A percentile compares a stretch with the other conserved stretches of the same genome.
Evolutionary conservation across 1,140 invertebrate genomes (phyloP).

Genomic region (Geopemphigus sp.): DNA sequence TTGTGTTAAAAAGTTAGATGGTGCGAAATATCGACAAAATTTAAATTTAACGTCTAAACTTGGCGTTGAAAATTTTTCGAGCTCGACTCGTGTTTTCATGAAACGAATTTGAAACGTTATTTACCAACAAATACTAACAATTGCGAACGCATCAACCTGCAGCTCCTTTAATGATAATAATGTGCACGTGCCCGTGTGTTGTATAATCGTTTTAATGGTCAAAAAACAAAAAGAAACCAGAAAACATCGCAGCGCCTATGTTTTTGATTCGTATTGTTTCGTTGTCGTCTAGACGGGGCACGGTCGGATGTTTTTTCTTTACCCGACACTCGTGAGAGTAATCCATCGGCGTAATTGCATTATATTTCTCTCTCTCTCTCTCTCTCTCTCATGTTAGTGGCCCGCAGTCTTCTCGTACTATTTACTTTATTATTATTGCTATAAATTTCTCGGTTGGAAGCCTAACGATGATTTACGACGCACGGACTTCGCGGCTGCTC

Average conservation of each 20-base stretch:
- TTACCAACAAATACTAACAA: too few species aligned
- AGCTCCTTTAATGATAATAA: too few species aligned
- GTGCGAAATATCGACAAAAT: too few species aligned
- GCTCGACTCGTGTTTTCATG: too few species aligned
- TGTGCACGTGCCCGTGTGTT: background rate
- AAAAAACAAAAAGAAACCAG: constrained; percentile 11
- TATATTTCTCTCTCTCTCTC: too few species aligned
- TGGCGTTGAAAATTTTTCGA: too few species aligned
- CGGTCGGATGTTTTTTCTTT: background rate
- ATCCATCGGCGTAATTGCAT: constrained; percentile 16
- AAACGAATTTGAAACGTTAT: too few species aligned
- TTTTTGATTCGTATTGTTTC: background rate
- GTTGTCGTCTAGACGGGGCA: too few species aligned
- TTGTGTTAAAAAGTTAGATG: too few species aligned
- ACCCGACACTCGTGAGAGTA: background rate
- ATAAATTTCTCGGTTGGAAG: constrained; percentile 2
- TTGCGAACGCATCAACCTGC: too few species aligned
- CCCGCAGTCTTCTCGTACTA: background rate
- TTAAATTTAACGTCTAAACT: too few species aligned
- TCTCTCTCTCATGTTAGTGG: background rate
- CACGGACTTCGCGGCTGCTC: background rate
- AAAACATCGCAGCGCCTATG: background rate
- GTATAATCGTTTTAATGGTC: background rate
- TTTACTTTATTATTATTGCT: constrained; percentile 9
- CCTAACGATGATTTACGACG: constrained; percentile 27